Conservation (phyloP, 2,113 vertebrate genomes). For the Paramisgurnus dabryanus region DNA sequence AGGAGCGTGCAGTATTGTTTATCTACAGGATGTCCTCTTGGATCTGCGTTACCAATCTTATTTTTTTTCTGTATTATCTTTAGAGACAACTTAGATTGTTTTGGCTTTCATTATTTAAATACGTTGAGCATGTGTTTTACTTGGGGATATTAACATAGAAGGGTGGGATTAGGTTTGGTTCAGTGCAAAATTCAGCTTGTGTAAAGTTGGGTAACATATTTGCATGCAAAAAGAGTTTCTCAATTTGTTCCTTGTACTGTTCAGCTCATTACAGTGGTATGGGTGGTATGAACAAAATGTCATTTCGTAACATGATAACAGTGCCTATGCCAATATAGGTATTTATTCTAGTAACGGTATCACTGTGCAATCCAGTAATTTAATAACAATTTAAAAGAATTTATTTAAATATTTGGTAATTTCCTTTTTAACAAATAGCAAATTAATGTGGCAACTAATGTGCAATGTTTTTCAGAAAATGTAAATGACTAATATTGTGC, state of each 20-base stretch:
- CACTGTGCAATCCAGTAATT: background rate
- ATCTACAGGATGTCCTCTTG: constrained; percentile 31
- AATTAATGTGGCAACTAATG: too few relatives aligned
- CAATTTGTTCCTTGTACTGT: background rate
- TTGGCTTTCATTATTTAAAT: constrained; percentile 3
- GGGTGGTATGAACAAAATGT: background rate
- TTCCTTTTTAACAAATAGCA: too few relatives aligned
- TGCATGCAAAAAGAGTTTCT: background rate
- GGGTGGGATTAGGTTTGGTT: background rate
- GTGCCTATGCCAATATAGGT: background rate
- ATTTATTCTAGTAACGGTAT: background rate
- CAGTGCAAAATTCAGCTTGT: background rate
- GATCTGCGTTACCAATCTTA: constrained; percentile 12
- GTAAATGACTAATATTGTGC: too few relatives aligned
- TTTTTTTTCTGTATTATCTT: background rate
- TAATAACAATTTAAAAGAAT: background rate
- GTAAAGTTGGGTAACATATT: background rate
- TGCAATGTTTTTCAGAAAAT: too few relatives aligned
- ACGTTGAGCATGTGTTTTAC: too few relatives aligned
- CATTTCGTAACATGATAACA: background rate
- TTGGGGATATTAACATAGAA: background rate
- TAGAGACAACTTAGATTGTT: background rate
- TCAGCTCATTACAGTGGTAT: background rate
- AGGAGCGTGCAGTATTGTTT: constrained; percentile 55
- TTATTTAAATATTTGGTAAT: background rate